Percentiles rank a stretch among this genome's conserved stretches.
These are phyloP conservation scores for Chaetorhynchus papuensis DNA, from an alignment of 2,113 vertebrate species.

Conservation along the genomic window DNA sequence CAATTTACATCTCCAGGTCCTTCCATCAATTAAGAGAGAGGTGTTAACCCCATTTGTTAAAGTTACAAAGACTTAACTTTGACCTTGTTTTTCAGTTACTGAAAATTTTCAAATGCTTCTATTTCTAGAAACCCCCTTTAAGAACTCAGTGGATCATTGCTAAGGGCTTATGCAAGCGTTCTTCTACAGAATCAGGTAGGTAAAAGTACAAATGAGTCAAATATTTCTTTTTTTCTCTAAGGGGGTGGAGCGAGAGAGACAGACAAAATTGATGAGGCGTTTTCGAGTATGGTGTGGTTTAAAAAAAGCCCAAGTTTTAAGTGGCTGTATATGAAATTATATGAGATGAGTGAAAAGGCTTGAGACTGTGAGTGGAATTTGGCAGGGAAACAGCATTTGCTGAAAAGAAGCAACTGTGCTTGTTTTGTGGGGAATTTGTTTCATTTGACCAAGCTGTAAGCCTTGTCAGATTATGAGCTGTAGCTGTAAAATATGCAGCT, in stretches of 20 bases:
- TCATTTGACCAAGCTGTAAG: neutral
- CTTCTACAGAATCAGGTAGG: neutral
- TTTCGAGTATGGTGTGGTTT: neutral
- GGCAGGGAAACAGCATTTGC: neutral
- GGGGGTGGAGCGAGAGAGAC: neutral
- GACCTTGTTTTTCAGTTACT: neutral
- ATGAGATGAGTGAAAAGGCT: constrained; percentile 6
- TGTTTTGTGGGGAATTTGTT: neutral
- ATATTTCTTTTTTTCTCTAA: neutral
- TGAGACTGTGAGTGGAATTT: neutral
- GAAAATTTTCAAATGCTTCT: neutral
- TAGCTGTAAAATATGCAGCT: neutral
- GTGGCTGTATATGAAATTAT: neutral
- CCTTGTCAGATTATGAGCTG: neutral
- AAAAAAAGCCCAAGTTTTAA: neutral
- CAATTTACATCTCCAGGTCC: neutral
- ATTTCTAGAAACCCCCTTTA: neutral
- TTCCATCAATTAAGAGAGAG: neutral
- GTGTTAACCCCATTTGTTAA: neutral
- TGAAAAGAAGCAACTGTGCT: neutral
- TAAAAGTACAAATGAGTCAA: neutral
- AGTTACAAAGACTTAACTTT: neutral
- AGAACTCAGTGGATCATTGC: neutral
- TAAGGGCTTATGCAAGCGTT: neutral
- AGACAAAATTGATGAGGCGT: neutral